Conservation (phyloP, 2,888 invertebrate genomes). For the Hemicrepidius hirtus region DNA sequence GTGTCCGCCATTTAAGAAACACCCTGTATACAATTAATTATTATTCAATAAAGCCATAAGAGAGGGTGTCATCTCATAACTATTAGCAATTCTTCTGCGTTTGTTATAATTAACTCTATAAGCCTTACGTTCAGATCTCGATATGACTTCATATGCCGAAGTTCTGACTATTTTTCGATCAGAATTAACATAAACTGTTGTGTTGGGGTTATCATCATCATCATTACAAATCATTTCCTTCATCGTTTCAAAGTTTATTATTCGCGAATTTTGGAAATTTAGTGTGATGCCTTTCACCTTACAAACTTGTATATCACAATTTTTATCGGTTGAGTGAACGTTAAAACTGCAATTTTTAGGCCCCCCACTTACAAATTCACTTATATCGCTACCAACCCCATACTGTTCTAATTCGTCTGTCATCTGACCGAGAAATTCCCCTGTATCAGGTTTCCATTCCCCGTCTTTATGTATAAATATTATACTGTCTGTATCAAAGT, state of each 20-base stretch:
- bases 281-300: constrained; percentile 30
- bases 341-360: constrained; percentile 31
- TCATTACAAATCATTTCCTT: constrained; percentile 9
- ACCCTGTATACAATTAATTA: not conserved
- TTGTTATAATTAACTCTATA: not conserved
- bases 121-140: not conserved
- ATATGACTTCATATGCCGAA: not conserved
- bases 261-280: constrained; percentile 21
- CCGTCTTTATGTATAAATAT: constrained; percentile 58
- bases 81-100: constrained; percentile 6
- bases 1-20: no score
- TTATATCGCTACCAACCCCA: constrained; percentile 60
- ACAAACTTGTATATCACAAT: not conserved
- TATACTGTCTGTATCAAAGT: constrained; percentile 62
- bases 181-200: not conserved
- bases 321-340: not conserved
- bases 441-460: constrained; percentile 57
- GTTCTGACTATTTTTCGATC: not conserved
- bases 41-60: not conserved
- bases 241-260: constrained; percentile 46
- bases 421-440: constrained; percentile 60
- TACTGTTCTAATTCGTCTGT: constrained; percentile 64
- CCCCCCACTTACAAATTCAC: constrained; percentile 58
- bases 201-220: not conserved
- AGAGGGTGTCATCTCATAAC: not conserved